Evolutionary conservation across 2,888 invertebrate genomes (phyloP).

Genomic region (Eulithis testata): DNA sequence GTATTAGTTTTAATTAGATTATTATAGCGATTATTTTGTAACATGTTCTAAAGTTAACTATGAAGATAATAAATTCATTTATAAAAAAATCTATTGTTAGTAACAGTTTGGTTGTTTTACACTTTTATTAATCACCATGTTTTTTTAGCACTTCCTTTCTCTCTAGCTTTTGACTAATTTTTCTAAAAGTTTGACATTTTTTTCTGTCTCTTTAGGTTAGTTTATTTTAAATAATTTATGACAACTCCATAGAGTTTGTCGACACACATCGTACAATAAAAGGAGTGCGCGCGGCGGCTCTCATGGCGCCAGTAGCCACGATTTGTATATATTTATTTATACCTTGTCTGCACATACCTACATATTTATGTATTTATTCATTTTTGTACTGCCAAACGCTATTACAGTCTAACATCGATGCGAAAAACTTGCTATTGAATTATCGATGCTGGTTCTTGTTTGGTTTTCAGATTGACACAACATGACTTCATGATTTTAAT

Average conservation of each 20-base stretch:
- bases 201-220: too few species aligned
- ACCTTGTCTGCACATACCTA: slow-evolving; percentile 75
- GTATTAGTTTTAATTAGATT: too few species aligned
- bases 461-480: slow-evolving; percentile 1
- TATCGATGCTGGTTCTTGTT: slow-evolving; percentile 7
- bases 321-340: slow-evolving; percentile 82
- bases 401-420: slow-evolving; percentile 34
- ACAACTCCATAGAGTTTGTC: slow-evolving; percentile 52
- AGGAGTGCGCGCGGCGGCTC: slow-evolving; percentile 70
- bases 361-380: slow-evolving; percentile 80
- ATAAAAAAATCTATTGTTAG: too few species aligned
- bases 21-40: too few species aligned
- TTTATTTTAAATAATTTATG: not conserved
- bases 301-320: slow-evolving; percentile 82
- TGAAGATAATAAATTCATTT: too few species aligned
- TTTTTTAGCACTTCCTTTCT: too few species aligned
- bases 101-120: too few species aligned
- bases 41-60: too few species aligned
- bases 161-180: too few species aligned
- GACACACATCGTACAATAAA: slow-evolving; percentile 72
- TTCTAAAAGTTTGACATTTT: too few species aligned
- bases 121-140: too few species aligned
- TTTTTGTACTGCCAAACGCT: slow-evolving; percentile 57
- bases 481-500: not conserved
- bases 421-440: slow-evolving; percentile 14